Percentiles rank a stretch among this genome's conserved stretches.
Conservation (phyloP, 2,113 vertebrate genomes). For the Lampris megalopsis region DNA sequence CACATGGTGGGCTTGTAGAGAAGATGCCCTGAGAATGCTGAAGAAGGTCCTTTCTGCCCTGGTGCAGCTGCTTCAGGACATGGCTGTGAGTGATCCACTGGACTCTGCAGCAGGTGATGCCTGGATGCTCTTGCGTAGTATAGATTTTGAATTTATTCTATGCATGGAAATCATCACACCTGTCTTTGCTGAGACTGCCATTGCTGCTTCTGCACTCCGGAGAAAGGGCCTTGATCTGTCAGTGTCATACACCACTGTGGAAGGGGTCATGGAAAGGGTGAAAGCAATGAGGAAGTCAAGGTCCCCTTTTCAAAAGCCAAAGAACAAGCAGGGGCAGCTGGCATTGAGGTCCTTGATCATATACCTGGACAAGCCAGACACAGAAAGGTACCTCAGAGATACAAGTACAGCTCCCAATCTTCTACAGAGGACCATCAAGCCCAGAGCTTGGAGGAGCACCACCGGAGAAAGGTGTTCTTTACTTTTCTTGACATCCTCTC, state of each 20-base stretch:
- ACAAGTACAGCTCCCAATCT: not conserved
- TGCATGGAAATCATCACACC: conserved; percentile 24
- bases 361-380: conserved; percentile 13
- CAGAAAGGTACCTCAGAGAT: conserved; percentile 17
- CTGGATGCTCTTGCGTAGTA: conserved; percentile 5
- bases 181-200: conserved; percentile 17
- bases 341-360: conserved; percentile 2
- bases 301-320: conserved; percentile 26
- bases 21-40: conserved; percentile 3
- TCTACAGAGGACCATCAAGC: conserved; percentile 10
- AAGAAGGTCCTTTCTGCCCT: conserved; percentile 7
- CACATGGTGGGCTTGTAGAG: conserved; percentile 8
- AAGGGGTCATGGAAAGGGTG: conserved; percentile 12
- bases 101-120: conserved; percentile 20
- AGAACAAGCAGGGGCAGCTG: not conserved
- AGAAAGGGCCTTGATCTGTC: conserved; percentile 19
- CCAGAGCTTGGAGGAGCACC: conserved; percentile 9
- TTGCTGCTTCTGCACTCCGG: conserved; percentile 19
- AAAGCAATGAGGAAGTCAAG: conserved; percentile 23
- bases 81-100: conserved; percentile 10
- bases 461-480: conserved; percentile 7
- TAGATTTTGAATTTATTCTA: conserved; percentile 20
- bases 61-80: conserved; percentile 19
- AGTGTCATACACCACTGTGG: conserved; percentile 22
- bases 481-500: conserved; percentile 10